phyloP scores from a whole-genome alignment of 2,113 vertebrate genomes.

The Poicephalus gulielmi region DNA sequence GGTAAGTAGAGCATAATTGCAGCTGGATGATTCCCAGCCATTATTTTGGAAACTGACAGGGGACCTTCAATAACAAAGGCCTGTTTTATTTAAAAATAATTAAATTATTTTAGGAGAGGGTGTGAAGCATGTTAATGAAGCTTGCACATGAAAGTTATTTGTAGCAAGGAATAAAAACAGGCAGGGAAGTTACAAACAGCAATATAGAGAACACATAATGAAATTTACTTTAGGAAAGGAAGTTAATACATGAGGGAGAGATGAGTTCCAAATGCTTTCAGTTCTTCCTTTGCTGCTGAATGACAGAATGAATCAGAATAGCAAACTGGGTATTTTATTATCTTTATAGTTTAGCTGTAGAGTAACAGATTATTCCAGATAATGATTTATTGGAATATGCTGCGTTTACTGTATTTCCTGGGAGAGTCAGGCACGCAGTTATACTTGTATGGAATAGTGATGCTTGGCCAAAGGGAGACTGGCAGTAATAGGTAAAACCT shows the following conservation, averaged over 20 bases:
- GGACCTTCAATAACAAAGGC: constrained; percentile 32
- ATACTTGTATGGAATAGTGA: background rate
- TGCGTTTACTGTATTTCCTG: background rate
- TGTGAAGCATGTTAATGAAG: background rate
- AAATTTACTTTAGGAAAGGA: background rate
- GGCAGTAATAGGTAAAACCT: background rate
- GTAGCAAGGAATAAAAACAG: background rate
- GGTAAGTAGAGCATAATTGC: constrained; percentile 35
- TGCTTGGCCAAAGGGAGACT: background rate
- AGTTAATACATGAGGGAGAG: background rate
- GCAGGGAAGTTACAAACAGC: background rate
- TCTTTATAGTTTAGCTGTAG: background rate
- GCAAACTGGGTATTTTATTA: background rate
- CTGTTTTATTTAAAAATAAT: constrained; percentile 44
- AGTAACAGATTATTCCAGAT: background rate
- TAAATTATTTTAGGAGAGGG: constrained; percentile 26
- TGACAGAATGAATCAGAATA: background rate
- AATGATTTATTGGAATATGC: background rate
- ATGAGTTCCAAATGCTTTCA: background rate
- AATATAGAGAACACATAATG: background rate
- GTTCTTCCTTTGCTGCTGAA: background rate
- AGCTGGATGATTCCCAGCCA: constrained; percentile 23
- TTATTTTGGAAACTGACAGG: constrained; percentile 39
- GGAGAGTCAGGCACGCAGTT: background rate
- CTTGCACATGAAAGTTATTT: constrained; percentile 4